These are phyloP conservation scores for Taenioides sp. DNA, from an alignment of 2,797 vertebrate species.

Conservation along the genomic window DNA sequence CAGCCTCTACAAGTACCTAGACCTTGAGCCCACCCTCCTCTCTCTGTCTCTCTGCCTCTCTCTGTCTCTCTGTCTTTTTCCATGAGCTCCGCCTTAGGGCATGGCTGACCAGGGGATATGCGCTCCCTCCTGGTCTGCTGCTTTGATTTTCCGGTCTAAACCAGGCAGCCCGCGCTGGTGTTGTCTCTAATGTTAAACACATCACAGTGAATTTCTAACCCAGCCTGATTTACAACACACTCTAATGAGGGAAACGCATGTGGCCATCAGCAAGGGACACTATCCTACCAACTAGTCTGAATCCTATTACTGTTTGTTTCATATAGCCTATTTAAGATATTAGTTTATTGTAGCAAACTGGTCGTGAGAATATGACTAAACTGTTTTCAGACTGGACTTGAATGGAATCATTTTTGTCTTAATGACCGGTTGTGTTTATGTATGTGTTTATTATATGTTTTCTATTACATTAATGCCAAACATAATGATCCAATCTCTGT, in stretches of 20 bases:
- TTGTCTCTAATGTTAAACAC: slow-evolving; percentile 11
- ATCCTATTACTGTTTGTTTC: slow-evolving; percentile 26
- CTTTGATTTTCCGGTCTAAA: slow-evolving; percentile 44
- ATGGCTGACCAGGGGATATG: slow-evolving; percentile 20
- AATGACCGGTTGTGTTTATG: no score
- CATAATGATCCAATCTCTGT: no score
- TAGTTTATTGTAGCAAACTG: not conserved
- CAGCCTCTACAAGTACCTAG: slow-evolving; percentile 32
- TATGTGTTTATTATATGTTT: no score
- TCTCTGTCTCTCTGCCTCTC: not conserved
- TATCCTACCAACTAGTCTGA: not conserved
- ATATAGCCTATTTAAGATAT: slow-evolving; percentile 33
- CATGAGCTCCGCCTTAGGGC: slow-evolving; percentile 44
- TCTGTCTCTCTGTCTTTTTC: slow-evolving; percentile 32
- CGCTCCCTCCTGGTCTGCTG: slow-evolving; percentile 28
- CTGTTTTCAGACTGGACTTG: no score
- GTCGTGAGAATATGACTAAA: no score
- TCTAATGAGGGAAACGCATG: slow-evolving; percentile 21
- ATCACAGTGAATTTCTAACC: slow-evolving; percentile 18
- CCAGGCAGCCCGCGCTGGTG: slow-evolving; percentile 13
- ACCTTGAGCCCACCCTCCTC: slow-evolving; percentile 31
- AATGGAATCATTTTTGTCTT: no score
- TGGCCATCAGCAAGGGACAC: not conserved
- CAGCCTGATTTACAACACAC: slow-evolving; percentile 21
- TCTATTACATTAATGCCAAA: no score